Conservation (phyloP, 2,888 invertebrate species). For the Epistrophe eligans region DNA sequence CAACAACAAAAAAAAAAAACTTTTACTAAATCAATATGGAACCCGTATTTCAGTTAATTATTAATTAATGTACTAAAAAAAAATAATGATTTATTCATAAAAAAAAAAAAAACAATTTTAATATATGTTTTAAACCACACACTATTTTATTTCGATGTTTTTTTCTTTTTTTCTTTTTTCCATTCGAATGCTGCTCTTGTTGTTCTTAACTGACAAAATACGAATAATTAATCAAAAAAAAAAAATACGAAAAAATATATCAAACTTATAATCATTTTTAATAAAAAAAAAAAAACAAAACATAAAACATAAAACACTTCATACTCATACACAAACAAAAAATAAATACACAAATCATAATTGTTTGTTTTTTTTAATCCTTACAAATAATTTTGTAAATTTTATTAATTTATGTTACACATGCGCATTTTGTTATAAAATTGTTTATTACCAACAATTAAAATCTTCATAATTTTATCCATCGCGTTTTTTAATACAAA, state of each 20-base stretch:
- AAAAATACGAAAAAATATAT: slow-evolving; percentile 58
- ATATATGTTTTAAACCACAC: slow-evolving; percentile 75
- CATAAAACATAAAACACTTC: slow-evolving; percentile 12
- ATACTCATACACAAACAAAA: slow-evolving; percentile 69
- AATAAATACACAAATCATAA: slow-evolving; percentile 52
- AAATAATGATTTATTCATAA: slow-evolving; percentile 61
- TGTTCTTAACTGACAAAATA: slow-evolving; percentile 75
- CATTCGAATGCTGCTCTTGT: slow-evolving; percentile 78
- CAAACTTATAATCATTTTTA: slow-evolving; percentile 67
- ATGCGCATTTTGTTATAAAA: slow-evolving; percentile 45
- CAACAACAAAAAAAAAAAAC: slow-evolving; percentile 21
- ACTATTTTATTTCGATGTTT: slow-evolving; percentile 78
- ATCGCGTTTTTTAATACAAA: slow-evolving; percentile 58
- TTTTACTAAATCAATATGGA: slow-evolving; percentile 73
- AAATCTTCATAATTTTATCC: slow-evolving; percentile 36
- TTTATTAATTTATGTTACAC: slow-evolving; percentile 48
- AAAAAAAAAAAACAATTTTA: slow-evolving; percentile 63
- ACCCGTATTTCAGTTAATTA: slow-evolving; percentile 59
- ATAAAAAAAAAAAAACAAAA: slow-evolving; percentile 41
- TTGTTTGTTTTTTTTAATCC: slow-evolving; percentile 33
- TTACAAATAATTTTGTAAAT: slow-evolving; percentile 43
- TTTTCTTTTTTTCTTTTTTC: slow-evolving; percentile 78
- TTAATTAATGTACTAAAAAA: slow-evolving; percentile 55
- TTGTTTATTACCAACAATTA: slow-evolving; percentile 49
- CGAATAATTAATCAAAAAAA: slow-evolving; percentile 67